These are phyloP conservation scores for Diplolepis rosae DNA, from an alignment of 2,888 invertebrate genomes.

Conservation along the genomic window DNA sequence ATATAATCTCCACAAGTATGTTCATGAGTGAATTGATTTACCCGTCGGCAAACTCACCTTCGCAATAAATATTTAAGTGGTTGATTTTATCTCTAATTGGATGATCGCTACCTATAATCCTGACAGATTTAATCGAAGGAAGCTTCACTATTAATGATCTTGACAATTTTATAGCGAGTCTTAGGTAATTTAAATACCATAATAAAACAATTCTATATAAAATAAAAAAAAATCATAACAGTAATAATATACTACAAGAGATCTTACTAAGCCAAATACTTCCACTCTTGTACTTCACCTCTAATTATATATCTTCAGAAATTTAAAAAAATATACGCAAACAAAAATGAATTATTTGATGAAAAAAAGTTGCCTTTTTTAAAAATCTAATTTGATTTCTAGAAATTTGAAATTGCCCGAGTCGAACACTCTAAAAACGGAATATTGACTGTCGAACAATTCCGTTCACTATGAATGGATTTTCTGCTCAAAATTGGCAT, in stretches of 20 bases:
- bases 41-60: conserved; percentile 27
- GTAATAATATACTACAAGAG: too few species aligned
- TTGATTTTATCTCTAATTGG: conserved; percentile 31
- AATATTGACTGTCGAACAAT: too few species aligned
- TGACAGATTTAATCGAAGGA: conserved; percentile 26
- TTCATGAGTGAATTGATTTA: conserved; percentile 20
- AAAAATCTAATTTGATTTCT: too few species aligned
- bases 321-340: not conserved
- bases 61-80: conserved; percentile 28
- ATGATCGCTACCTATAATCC: conserved; percentile 19
- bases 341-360: not conserved
- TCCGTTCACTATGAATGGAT: too few species aligned
- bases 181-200: conserved; percentile 17
- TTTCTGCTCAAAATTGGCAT: too few species aligned
- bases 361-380: too few species aligned
- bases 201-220: not conserved
- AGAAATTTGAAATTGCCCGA: too few species aligned
- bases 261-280: too few species aligned
- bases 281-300: too few species aligned
- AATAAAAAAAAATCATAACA: not conserved
- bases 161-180: conserved; percentile 14
- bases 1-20: not conserved
- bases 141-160: conserved; percentile 12
- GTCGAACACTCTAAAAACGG: too few species aligned
- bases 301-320: too few species aligned